Percentiles rank a stretch among this genome's conserved stretches.
phyloP scores from a whole-genome alignment of 2,113 vertebrate genomes.

The Heterotis niloticus region DNA sequence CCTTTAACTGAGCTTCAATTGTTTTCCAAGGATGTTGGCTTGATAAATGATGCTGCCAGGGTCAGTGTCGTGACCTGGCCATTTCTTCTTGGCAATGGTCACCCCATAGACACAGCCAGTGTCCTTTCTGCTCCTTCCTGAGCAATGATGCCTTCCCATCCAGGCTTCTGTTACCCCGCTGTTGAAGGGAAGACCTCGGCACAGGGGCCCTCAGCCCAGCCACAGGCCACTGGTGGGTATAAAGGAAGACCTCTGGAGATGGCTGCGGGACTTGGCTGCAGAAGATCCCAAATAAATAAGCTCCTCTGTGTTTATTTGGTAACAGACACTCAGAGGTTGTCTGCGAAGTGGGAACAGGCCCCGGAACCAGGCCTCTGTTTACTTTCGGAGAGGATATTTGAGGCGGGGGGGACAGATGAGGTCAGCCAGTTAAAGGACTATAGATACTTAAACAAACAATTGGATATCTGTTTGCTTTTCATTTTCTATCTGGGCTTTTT shows the following conservation, averaged over 20 bases:
- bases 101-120: background rate
- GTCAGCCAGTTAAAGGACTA: slow-evolving; percentile 21
- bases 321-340: slow-evolving; percentile 25
- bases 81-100: background rate
- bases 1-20: slow-evolving; percentile 4
- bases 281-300: slow-evolving; percentile 32
- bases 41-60: background rate
- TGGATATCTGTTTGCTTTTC: background rate
- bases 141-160: background rate
- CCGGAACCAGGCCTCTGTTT: slow-evolving; percentile 29
- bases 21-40: background rate
- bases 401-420: background rate
- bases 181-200: background rate
- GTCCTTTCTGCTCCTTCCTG: slow-evolving; percentile 5
- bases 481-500: too few species aligned
- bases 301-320: slow-evolving; percentile 33
- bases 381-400: slow-evolving; percentile 28
- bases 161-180: background rate
- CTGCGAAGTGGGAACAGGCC: background rate
- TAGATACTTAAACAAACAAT: slow-evolving; percentile 5
- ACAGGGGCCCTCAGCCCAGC: background rate
- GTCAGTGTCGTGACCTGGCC: background rate
- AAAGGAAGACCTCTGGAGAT: background rate
- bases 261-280: background rate
- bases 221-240: background rate